Percentiles rank a stretch among this genome's conserved stretches.
These are phyloP conservation scores for Hirundichthys speculiger DNA, from an alignment of 2,113 vertebrate genomes.

Conservation along the genomic window DNA sequence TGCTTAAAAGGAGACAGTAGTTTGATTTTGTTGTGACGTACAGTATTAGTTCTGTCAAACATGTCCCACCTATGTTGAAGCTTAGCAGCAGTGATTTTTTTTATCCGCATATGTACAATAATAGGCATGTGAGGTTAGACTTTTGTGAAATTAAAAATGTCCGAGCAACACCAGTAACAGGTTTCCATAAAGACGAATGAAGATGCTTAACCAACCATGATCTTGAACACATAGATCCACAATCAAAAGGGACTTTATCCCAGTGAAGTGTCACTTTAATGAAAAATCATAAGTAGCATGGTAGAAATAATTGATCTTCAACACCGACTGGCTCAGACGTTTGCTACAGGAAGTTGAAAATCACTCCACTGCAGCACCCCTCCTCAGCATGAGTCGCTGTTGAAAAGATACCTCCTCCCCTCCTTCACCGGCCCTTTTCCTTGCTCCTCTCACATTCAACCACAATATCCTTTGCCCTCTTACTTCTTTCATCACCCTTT, in stretches of 20 bases:
- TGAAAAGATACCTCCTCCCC: slow-evolving; percentile 22
- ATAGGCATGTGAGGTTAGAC: no score
- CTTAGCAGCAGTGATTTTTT: no score
- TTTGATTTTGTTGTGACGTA: no score
- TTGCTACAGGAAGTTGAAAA: slow-evolving; percentile 38
- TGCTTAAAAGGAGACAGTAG: no score
- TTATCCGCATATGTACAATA: no score
- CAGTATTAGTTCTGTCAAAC: no score
- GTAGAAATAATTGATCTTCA: slow-evolving; percentile 12
- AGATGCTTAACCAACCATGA: no score
- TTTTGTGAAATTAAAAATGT: neutral
- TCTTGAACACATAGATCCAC: no score
- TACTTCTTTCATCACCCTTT: neutral
- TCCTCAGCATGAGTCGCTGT: slow-evolving; percentile 49
- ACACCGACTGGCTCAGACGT: slow-evolving; percentile 24
- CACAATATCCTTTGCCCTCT: neutral
- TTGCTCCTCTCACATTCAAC: neutral
- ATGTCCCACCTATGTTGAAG: no score
- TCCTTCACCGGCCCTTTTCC: slow-evolving; percentile 16
- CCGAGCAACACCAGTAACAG: neutral
- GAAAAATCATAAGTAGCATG: neutral
- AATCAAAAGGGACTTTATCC: neutral
- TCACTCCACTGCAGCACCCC: slow-evolving; percentile 63
- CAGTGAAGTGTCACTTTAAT: slow-evolving; percentile 8
- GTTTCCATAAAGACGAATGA: neutral